Evolutionary conservation across 2,113 vertebrate species (phyloP), one percentile per base, ranked within the genome.

Genomic region (Girardinichthys multiradiatus): DNA sequence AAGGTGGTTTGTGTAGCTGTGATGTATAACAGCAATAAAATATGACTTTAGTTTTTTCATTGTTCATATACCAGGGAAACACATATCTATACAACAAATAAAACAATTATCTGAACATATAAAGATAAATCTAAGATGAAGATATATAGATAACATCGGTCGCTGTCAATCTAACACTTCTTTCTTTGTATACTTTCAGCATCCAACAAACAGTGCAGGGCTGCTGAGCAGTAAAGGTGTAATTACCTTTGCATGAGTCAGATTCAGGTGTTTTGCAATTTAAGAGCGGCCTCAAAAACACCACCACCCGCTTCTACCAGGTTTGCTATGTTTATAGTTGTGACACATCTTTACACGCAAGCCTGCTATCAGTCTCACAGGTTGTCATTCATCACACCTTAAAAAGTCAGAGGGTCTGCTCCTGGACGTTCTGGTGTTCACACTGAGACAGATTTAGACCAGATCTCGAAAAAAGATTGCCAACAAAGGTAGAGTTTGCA

Each of bases 261-360:
- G 86, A 89, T 91, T 31, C 89, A 92, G 89, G 91, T 93, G 92
- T 93, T 94, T 90, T 92, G 91, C 86, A 93, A 93, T 84, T 86
- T 62, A 83, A 84, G 73, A 60, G 66, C 87, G 71, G 87, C 86
- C 85, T 90, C 54, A 72, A 76, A 90, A 54, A 54, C 48, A 54
- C 7, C 72, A 67, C 80, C 90, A 45, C 82, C 87, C 80, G 84
- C 76, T 76, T 89, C 65, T 83, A n/a, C 74, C 68, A 79, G 64
- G n/a, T 86, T 72, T 86, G 85, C 89, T 71, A 80, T 59, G 62
- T 90, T 89, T 88, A 89, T 83, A 70, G 83, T 79, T 78, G 74
- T 87, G 88, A 89, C 77, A 76, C 83, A 85, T 84, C 87, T 90
- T 93, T 85, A 91, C 94, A 94, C 91, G 92, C 92, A 76, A 94